Percentiles rank a stretch among this genome's conserved stretches.
phyloP scores from a whole-genome alignment of 2,113 vertebrate genomes.

The Misgurnus anguillicaudatus region DNA sequence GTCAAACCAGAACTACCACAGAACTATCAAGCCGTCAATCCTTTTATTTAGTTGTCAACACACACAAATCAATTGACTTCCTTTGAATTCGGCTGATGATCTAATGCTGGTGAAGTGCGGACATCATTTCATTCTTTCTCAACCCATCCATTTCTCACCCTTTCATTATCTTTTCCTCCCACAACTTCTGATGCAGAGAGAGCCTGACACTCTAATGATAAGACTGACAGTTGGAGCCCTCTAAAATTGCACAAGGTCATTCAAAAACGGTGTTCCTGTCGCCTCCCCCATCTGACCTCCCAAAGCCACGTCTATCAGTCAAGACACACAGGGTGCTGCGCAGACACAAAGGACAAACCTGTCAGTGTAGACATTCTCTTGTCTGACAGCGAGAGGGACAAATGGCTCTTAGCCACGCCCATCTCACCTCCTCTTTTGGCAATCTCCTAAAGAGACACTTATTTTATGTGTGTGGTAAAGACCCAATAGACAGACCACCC shows the following conservation, averaged over 20 bases:
- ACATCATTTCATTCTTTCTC: not conserved
- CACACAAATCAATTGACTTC: no score
- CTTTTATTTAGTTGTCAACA: not conserved
- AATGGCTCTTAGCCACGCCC: conserved; percentile 67
- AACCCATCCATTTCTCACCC: not conserved
- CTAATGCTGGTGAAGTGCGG: not conserved
- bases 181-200: conserved; percentile 34
- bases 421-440: conserved; percentile 61
- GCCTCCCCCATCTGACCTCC: conserved; percentile 22
- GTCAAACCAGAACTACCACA: no score
- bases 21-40: no score
- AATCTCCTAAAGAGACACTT: conserved; percentile 63
- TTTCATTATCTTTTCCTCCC: conserved; percentile 11
- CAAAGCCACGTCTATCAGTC: conserved; percentile 14
- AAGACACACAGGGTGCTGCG: conserved; percentile 36
- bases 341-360: conserved; percentile 62
- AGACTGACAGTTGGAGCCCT: conserved; percentile 51
- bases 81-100: not conserved
- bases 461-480: conserved; percentile 25
- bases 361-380: conserved; percentile 64
- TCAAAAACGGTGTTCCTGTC: conserved; percentile 51
- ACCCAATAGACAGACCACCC: conserved; percentile 54
- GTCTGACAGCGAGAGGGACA: conserved; percentile 68
- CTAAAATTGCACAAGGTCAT: conserved; percentile 32
- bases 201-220: conserved; percentile 58